Conservation (phyloP, 2,113 vertebrate genomes). For the Stomatorhinus ivindoensis region DNA sequence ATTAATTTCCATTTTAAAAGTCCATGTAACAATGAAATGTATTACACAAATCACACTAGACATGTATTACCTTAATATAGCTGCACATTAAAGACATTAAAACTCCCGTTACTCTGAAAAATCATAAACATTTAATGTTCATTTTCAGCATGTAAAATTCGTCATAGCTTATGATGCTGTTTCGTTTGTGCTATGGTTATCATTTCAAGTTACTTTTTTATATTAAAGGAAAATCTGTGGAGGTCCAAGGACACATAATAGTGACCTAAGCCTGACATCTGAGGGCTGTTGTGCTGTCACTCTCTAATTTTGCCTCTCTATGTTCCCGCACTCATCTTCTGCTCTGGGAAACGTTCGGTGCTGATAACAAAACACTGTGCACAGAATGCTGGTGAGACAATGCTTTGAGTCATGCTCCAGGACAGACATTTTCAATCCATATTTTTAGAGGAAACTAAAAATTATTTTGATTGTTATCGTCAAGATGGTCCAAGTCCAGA, state of each 20-base stretch:
- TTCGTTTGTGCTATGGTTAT: slow-evolving; percentile 23
- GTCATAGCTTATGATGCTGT: slow-evolving; percentile 39
- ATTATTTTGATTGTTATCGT: neutral
- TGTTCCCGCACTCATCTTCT: slow-evolving; percentile 1
- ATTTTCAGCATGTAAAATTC: slow-evolving; percentile 28
- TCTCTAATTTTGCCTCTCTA: slow-evolving; percentile 19
- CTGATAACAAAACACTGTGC: slow-evolving; percentile 40
- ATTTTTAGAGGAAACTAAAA: neutral
- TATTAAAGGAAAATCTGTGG: slow-evolving; percentile 44
- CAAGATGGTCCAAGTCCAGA: neutral
- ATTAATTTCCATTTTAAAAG: slow-evolving; percentile 41
- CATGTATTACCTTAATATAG: slow-evolving; percentile 48
- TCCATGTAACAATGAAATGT: slow-evolving; percentile 45
- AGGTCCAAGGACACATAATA: slow-evolving; percentile 49
- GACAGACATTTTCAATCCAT: neutral
- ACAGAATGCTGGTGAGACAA: slow-evolving; percentile 23
- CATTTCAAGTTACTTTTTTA: slow-evolving; percentile 35
- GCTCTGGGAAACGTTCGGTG: slow-evolving; percentile 20
- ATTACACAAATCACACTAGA: slow-evolving; percentile 52
- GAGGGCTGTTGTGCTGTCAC: slow-evolving; percentile 42
- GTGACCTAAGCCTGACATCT: slow-evolving; percentile 35
- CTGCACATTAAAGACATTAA: slow-evolving; percentile 56
- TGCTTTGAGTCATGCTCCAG: neutral
- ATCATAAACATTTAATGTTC: slow-evolving; percentile 50
- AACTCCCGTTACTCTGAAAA: slow-evolving; percentile 41